These are phyloP conservation scores for Bombus pyrosoma DNA, from an alignment of 1,140 invertebrate species.

Conservation along the genomic window DNA sequence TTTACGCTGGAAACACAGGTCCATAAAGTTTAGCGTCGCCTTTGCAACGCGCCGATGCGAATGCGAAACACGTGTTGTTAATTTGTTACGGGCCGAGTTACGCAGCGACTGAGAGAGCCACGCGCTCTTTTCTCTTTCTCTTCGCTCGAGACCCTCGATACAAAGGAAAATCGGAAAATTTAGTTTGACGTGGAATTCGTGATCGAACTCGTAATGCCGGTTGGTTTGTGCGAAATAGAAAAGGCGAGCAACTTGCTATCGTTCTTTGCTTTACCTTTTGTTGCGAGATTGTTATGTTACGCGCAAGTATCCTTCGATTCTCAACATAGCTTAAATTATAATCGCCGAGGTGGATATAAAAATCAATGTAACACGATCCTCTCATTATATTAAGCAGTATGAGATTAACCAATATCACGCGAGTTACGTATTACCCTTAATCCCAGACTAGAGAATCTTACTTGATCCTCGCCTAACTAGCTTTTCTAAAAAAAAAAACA, in stretches of 20 bases:
- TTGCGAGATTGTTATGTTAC: no score
- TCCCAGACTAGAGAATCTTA: no score
- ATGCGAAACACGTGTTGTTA: conserved; percentile 52
- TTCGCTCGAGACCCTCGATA: neutral
- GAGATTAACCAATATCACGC: no score
- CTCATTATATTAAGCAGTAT: no score
- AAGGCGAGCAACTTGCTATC: neutral
- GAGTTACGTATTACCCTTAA: no score
- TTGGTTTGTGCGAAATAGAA: neutral
- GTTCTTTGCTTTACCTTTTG: no score
- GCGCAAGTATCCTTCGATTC: no score
- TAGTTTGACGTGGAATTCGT: conserved; percentile 35
- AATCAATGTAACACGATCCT: no score
- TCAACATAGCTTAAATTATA: no score
- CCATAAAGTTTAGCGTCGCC: neutral
- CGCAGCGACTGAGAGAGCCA: neutral
- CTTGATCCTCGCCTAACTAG: no score
- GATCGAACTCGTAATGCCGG: conserved; percentile 1
- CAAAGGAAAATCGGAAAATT: conserved; percentile 47
- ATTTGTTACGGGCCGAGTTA: conserved; percentile 39
- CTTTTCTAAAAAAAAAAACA: no score
- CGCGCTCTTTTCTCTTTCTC: neutral
- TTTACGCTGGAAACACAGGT: neutral
- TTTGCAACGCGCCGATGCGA: conserved; percentile 17
- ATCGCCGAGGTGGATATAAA: no score